Percentiles rank a stretch among this genome's conserved stretches.
phyloP scores from a whole-genome alignment of 2,888 invertebrate species.

The Bellardia bayeri region DNA sequence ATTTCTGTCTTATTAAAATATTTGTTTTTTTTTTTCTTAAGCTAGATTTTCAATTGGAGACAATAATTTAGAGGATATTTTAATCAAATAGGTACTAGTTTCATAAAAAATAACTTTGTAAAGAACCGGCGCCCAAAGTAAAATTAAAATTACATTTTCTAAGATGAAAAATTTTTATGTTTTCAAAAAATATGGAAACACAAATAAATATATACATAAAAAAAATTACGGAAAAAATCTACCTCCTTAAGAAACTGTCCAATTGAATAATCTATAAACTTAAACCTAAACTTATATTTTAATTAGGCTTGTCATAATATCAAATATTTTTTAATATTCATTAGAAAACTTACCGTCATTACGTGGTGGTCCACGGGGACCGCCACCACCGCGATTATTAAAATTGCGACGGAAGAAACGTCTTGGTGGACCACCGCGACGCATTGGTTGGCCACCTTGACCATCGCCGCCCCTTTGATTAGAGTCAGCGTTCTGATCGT shows the following conservation, averaged over 20 bases:
- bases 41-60: too few species aligned
- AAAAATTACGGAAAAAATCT: too few species aligned
- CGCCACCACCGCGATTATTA: slow-evolving; percentile 81
- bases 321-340: neutral
- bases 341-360: slow-evolving; percentile 62
- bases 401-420: slow-evolving; percentile 91
- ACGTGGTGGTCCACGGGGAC: slow-evolving; percentile 79
- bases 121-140: too few species aligned
- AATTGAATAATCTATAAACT: neutral
- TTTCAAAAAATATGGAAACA: too few species aligned
- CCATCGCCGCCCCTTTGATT: slow-evolving; percentile 80
- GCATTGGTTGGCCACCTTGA: slow-evolving; percentile 84
- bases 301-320: neutral
- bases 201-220: too few species aligned
- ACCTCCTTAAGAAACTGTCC: too few species aligned
- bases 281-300: neutral
- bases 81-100: too few species aligned
- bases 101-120: too few species aligned
- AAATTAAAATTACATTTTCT: too few species aligned
- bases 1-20: slow-evolving; percentile 3
- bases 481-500: slow-evolving; percentile 85
- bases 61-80: too few species aligned
- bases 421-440: slow-evolving; percentile 85
- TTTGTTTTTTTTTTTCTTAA: neutral
- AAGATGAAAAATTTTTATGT: too few species aligned